phyloP scores from a whole-genome alignment of 2,113 vertebrate genomes.

The Larimichthys polyactis region DNA sequence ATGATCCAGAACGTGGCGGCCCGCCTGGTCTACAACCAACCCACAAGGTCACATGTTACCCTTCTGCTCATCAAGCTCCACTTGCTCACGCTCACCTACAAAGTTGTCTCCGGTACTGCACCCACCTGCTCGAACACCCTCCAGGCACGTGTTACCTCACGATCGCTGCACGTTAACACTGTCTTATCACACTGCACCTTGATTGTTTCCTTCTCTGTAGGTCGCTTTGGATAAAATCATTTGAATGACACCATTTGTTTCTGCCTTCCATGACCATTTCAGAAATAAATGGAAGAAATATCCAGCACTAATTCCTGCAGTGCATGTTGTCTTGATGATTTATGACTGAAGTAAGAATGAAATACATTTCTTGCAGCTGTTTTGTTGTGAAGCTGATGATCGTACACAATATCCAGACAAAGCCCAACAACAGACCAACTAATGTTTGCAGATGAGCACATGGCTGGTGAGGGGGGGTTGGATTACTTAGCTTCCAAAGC shows the following conservation, averaged over 20 bases:
- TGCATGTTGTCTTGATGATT: neutral
- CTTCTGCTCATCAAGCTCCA: too few species aligned
- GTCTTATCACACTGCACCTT: too few species aligned
- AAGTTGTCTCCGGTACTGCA: too few species aligned
- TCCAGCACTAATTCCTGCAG: neutral
- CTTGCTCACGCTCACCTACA: too few species aligned
- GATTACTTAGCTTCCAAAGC: conserved; percentile 9
- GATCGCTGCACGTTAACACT: too few species aligned
- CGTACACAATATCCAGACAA: neutral
- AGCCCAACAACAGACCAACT: neutral
- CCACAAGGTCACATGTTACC: too few species aligned
- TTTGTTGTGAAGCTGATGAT: neutral
- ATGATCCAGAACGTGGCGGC: too few species aligned
- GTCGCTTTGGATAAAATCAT: neutral
- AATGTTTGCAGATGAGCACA: neutral
- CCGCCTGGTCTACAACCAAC: too few species aligned
- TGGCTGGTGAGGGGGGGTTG: neutral
- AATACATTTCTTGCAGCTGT: neutral
- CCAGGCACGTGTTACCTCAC: too few species aligned
- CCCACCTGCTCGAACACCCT: too few species aligned
- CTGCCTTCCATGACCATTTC: neutral
- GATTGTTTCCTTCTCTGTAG: too few species aligned
- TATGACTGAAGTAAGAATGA: neutral
- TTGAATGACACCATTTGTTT: neutral
- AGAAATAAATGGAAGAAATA: neutral